Percentiles rank a stretch among this genome's conserved stretches.
These are phyloP conservation scores for Sebastes schlegelii DNA, from an alignment of 2,113 vertebrate genomes.

Conservation along the genomic window DNA sequence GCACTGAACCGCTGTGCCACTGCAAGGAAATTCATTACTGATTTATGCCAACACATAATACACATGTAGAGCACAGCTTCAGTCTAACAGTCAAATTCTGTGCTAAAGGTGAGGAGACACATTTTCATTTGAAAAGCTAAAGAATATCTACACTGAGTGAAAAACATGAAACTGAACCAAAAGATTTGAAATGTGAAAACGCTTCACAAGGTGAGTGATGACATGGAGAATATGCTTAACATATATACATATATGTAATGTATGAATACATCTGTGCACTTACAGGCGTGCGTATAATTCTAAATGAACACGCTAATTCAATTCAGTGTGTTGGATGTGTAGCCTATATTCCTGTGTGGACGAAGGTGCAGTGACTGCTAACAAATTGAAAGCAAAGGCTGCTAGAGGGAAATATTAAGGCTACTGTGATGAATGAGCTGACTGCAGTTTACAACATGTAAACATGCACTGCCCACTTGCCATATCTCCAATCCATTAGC, in stretches of 20 bases:
- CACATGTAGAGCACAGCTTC: slow-evolving; percentile 14
- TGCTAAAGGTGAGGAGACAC: not conserved
- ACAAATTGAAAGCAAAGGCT: slow-evolving; percentile 50
- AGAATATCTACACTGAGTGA: not conserved
- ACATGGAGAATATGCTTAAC: slow-evolving; percentile 12
- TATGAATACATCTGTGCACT: slow-evolving; percentile 25
- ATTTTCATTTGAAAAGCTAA: slow-evolving; percentile 11
- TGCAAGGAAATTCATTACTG: slow-evolving; percentile 16
- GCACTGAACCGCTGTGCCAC: not conserved
- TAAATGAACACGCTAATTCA: slow-evolving; percentile 34
- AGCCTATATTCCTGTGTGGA: not conserved
- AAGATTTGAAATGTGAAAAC: slow-evolving; percentile 3
- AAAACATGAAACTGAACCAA: not conserved
- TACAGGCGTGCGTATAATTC: slow-evolving; percentile 23
- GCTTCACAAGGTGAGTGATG: not conserved
- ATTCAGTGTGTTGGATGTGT: slow-evolving; percentile 12
- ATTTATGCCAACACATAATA: slow-evolving; percentile 11
- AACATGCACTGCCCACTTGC: slow-evolving; percentile 59
- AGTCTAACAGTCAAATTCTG: not conserved
- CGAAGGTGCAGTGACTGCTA: slow-evolving; percentile 22
- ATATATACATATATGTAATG: slow-evolving; percentile 20
- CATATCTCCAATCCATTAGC: slow-evolving; percentile 69
- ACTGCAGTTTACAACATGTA: slow-evolving; percentile 70
- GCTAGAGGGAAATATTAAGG: slow-evolving; percentile 48
- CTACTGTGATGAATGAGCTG: slow-evolving; percentile 69